Base-by-base conservation (phyloP, 1,140 invertebrate genomes). In the Caenorhabditis latens region DNA sequence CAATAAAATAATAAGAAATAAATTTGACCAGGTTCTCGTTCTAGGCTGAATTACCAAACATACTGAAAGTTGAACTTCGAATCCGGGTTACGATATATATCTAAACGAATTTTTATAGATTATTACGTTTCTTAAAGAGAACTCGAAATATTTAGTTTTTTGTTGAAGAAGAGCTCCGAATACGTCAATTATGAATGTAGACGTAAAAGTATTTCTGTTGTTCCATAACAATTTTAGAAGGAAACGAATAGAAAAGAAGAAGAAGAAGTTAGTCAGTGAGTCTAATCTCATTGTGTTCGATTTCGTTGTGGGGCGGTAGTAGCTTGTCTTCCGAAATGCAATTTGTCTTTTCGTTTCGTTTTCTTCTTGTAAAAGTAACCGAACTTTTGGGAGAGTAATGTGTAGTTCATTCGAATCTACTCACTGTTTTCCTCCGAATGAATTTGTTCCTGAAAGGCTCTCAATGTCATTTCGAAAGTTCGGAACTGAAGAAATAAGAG, bases 301-400 rank as follows among this genome's bases (percentile, higher is more conserved):
- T 79, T 79, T 79, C 46, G 71, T 4, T 16, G 65, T 43, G 65
- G 65, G 42, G 65, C 14, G n/a, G 13, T 8, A n/a, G 16, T 46
- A 46, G 40, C 71, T 79, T 79, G 43, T 79, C 71, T 79, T 79
- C 43, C 71, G 71, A 79, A 79, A 79, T 79, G 71, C 71, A 79
- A 79, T 79, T 79, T 79, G 46, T 79, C 46, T 79, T 79, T 79
- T 79, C 46, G 8, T 32, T 63, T 63, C 61, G 61, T 48, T 50
- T 79, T 79, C 43, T 48, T 79, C 53, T 79, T 32, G 32, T 46
- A 11, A 79, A 79, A 79, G 71, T 79, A 71, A 71, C 65, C 43
- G 65, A 71, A 71, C 65, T 71, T 71, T 79, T 79, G n/a, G 67
- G 19, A 46, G 42, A 14, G 5, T 58, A 16, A 19, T 40, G 32